Conservation (phyloP, 2,797 vertebrate genomes). For the Pseudomugil gertrudae region DNA sequence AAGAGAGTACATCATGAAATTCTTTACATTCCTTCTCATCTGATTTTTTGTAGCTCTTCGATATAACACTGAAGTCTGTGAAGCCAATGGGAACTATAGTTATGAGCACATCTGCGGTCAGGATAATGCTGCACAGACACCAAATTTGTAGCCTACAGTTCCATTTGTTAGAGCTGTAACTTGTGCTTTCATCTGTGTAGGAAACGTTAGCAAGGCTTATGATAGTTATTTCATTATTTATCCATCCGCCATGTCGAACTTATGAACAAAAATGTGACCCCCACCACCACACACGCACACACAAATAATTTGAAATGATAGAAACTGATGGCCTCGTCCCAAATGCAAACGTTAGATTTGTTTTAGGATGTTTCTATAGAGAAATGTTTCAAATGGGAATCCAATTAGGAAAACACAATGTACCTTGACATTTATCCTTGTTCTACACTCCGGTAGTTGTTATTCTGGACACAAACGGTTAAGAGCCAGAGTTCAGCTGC, state of each 20-base stretch:
- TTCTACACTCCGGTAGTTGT: background rate
- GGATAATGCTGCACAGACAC: background rate
- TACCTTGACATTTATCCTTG: background rate
- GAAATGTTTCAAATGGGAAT: slow-evolving; percentile 14
- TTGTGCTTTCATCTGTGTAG: background rate
- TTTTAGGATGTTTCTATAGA: slow-evolving; percentile 3
- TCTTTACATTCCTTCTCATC: too few relatives aligned
- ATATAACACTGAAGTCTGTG: background rate
- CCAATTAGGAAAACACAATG: background rate
- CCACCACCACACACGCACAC: too few relatives aligned
- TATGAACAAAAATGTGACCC: background rate
- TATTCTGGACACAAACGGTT: slow-evolving; percentile 16
- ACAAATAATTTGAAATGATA: too few relatives aligned
- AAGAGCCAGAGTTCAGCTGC: slow-evolving; percentile 2
- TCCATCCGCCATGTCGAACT: background rate
- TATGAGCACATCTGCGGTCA: background rate
- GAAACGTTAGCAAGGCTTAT: background rate
- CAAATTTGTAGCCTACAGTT: background rate
- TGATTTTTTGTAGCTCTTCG: background rate
- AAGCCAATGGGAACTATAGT: background rate
- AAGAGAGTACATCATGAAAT: too few relatives aligned
- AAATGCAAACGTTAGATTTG: slow-evolving; percentile 14
- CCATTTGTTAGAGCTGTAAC: too few relatives aligned
- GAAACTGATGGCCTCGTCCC: background rate
- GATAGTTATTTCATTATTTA: slow-evolving; percentile 24